These are phyloP conservation scores for Zootoca vivipara DNA, from an alignment of 2,113 vertebrate species.

Conservation along the genomic window DNA sequence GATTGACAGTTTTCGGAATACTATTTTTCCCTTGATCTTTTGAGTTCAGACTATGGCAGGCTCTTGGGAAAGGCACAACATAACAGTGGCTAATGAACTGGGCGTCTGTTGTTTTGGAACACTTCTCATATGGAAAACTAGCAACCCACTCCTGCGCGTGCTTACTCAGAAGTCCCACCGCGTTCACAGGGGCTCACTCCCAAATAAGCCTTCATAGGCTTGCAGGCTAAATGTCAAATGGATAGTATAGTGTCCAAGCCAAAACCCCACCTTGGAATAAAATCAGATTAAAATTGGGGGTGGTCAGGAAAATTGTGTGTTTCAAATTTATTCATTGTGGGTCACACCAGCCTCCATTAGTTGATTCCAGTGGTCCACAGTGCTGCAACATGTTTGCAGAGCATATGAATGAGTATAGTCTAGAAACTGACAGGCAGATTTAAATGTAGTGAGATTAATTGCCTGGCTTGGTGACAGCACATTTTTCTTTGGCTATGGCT, in stretches of 20 bases:
- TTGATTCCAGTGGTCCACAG: background rate
- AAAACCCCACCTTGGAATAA: background rate
- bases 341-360: background rate
- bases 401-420: background rate
- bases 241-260: background rate
- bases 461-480: slow-evolving; percentile 32
- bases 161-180: background rate
- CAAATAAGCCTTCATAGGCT: background rate
- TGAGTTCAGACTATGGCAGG: background rate
- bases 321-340: background rate
- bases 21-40: background rate
- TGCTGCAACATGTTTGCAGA: slow-evolving; percentile 21
- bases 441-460: background rate
- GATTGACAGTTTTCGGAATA: background rate
- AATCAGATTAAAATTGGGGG: background rate
- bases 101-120: background rate
- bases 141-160: background rate
- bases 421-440: background rate
- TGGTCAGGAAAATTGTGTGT: background rate
- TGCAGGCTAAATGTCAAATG: background rate
- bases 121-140: background rate
- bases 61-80: background rate
- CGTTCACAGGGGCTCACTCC: background rate
- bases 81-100: background rate
- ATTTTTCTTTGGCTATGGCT: slow-evolving; percentile 50